phyloP scores from a whole-genome alignment of 2,888 invertebrate genomes.

The Dorcus parallelipipedus region DNA sequence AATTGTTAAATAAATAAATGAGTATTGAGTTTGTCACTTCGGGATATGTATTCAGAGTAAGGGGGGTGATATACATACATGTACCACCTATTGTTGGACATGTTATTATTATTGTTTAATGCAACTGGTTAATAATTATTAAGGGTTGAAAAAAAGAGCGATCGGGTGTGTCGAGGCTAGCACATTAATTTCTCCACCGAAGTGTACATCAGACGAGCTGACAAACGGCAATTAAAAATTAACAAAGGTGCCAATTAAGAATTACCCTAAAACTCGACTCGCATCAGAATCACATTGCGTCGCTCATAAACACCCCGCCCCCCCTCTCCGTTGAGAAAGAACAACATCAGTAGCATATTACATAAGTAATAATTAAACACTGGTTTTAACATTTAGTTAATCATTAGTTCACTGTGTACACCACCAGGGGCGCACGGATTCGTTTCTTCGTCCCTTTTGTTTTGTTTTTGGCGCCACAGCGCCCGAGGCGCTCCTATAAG shows the following conservation, averaged over 20 bases:
- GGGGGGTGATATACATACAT: too few relatives aligned
- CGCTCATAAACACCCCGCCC: slow-evolving; percentile 26
- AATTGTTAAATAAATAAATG: too few relatives aligned
- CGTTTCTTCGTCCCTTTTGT: slow-evolving; percentile 34
- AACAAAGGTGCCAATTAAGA: slow-evolving; percentile 43
- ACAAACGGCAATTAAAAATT: slow-evolving; percentile 38
- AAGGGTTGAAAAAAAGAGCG: background rate
- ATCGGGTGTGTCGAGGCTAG: slow-evolving; percentile 3
- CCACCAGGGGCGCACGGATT: slow-evolving; percentile 36
- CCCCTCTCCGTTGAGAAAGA: too few relatives aligned
- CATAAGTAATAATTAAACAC: slow-evolving; percentile 42
- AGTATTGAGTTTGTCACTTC: too few relatives aligned
- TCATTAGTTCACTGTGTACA: slow-evolving; percentile 44
- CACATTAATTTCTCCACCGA: slow-evolving; percentile 30
- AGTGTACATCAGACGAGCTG: slow-evolving; percentile 29
- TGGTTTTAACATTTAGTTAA: slow-evolving; percentile 42
- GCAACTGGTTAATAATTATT: too few relatives aligned
- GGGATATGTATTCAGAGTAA: too few relatives aligned
- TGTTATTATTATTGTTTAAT: too few relatives aligned
- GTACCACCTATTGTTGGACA: too few relatives aligned
- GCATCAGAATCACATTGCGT: slow-evolving; percentile 6
- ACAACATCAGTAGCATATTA: slow-evolving; percentile 39
- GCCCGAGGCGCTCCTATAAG: slow-evolving; percentile 41
- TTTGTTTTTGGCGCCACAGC: slow-evolving; percentile 48
- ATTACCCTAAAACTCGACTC: slow-evolving; percentile 41